Evolutionary conservation across 2,888 invertebrate species (phyloP).

Genomic region (Argyra leucocephala): DNA sequence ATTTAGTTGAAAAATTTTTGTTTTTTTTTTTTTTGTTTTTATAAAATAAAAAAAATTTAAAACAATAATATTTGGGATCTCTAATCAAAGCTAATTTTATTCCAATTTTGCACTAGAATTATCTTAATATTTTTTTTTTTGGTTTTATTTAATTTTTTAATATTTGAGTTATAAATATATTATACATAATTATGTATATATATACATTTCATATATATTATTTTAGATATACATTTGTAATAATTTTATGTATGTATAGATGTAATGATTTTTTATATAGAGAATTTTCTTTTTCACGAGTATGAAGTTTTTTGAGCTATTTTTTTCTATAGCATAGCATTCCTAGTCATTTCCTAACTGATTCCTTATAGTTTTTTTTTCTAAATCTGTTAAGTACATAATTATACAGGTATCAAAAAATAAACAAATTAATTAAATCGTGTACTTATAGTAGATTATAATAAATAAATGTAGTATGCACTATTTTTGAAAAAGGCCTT

Average conservation of each 20-base stretch:
- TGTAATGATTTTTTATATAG: not conserved
- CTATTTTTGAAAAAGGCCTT: no score
- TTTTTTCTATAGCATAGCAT: not conserved
- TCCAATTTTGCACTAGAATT: constrained; percentile 4
- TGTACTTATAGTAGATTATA: no score
- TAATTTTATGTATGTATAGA: not conserved
- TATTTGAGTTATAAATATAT: not conserved
- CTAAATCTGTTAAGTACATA: no score
- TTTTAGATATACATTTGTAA: no score
- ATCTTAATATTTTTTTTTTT: not conserved
- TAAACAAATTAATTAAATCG: no score
- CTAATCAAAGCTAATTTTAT: constrained; percentile 6
- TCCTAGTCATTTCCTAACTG: not conserved
- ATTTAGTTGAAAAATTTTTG: no score
- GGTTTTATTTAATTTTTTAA: not conserved
- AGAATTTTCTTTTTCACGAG: not conserved
- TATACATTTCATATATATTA: not conserved
- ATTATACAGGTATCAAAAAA: no score
- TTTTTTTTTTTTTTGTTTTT: not conserved
- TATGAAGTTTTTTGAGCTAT: not conserved
- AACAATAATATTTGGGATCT: not conserved
- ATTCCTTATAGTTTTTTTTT: not conserved
- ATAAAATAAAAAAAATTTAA: not conserved
- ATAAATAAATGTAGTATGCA: no score
- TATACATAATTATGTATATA: not conserved